Conservation (phyloP, 2,797 vertebrate genomes). For the Lycodopsis pacificus region DNA sequence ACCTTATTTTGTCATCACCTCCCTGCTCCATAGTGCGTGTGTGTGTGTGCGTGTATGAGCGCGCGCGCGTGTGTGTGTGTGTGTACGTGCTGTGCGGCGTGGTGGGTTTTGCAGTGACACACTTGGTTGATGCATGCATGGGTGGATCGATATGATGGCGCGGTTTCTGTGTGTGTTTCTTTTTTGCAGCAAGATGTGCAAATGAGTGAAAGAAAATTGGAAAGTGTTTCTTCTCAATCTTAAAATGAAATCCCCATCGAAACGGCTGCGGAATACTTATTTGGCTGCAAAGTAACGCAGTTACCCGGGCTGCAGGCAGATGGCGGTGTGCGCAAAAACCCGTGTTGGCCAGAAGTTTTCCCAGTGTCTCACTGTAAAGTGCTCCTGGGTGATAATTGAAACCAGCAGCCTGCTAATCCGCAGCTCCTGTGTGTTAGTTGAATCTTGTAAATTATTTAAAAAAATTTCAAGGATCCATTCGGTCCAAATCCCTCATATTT, state of each 20-base stretch:
- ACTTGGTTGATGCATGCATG: constrained; percentile 21
- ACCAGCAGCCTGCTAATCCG: constrained; percentile 28
- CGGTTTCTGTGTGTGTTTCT: neutral
- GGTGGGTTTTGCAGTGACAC: constrained; percentile 17
- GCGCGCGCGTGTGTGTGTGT: neutral
- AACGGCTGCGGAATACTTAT: constrained; percentile 69
- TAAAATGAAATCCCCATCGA: neutral
- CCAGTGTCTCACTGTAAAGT: constrained; percentile 56
- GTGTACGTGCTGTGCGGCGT: neutral
- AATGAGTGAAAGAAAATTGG: neutral
- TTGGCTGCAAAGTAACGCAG: constrained; percentile 47
- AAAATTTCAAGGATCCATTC: neutral
- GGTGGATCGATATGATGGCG: constrained; percentile 16
- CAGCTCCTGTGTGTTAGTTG: neutral
- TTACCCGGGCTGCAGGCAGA: constrained; percentile 75
- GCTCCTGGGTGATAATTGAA: constrained; percentile 54
- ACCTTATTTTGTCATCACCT: constrained; percentile 22
- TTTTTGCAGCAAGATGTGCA: constrained; percentile 22
- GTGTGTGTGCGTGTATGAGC: neutral
- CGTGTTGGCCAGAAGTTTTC: constrained; percentile 43
- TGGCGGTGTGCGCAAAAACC: constrained; percentile 79
- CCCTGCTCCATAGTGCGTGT: neutral
- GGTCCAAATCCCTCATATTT: neutral
- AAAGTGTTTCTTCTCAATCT: constrained; percentile 17
- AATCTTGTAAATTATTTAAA: neutral